phyloP scores from a whole-genome alignment of 2,888 invertebrate genomes.

The Willowsia nigromaculata region DNA sequence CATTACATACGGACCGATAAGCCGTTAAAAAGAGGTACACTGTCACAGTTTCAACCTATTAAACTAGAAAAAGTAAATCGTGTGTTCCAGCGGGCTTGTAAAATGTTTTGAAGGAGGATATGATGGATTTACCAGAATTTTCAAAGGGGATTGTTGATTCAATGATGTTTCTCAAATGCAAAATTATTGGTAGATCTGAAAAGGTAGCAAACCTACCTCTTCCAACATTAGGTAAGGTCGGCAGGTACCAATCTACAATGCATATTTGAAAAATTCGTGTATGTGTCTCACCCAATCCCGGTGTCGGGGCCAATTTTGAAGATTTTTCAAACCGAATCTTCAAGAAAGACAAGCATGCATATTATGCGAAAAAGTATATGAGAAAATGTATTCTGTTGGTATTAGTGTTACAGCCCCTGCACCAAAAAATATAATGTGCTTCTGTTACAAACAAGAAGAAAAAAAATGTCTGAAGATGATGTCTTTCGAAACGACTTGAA shows the following conservation, averaged over 20 bases:
- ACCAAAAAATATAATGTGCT: slow-evolving; percentile 12
- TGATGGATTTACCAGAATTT: too few relatives aligned
- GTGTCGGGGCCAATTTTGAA: neutral
- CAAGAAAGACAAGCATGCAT: too few relatives aligned
- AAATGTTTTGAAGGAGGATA: neutral
- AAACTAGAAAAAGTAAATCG: neutral
- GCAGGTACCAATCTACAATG: too few relatives aligned
- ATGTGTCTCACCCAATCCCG: neutral
- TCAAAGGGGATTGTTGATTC: too few relatives aligned
- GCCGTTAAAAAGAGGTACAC: neutral
- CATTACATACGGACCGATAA: neutral
- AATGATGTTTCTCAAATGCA: too few relatives aligned
- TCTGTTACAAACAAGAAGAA: neutral
- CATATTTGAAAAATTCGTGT: too few relatives aligned
- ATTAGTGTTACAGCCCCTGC: neutral
- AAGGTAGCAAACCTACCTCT: too few relatives aligned
- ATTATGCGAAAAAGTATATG: neutral
- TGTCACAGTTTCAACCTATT: neutral
- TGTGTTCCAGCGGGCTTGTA: neutral
- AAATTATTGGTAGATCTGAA: too few relatives aligned
- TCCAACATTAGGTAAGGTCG: too few relatives aligned
- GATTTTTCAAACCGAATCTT: neutral
- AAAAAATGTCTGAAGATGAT: neutral
- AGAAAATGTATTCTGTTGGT: neutral
- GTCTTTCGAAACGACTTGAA: slow-evolving; percentile 8